phyloP scores from a whole-genome alignment of 2,113 vertebrate genomes.

The Centropus unirufus region DNA sequence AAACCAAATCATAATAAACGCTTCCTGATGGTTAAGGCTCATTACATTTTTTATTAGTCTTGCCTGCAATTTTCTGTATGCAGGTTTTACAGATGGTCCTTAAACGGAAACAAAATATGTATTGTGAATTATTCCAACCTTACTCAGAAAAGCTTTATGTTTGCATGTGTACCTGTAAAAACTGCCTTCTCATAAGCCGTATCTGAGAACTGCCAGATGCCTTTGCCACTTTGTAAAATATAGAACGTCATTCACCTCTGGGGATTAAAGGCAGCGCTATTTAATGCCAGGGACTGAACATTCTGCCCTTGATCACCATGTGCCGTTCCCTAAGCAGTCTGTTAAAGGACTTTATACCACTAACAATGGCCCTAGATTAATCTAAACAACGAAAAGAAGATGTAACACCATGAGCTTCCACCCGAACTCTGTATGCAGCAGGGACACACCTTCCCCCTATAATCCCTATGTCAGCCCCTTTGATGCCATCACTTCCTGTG shows the following conservation, averaged over 20 bases:
- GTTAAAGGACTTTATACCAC: not conserved
- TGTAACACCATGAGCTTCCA: not conserved
- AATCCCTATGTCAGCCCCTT: not conserved
- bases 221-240: not conserved
- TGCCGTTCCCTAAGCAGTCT: not conserved
- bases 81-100: slow-evolving; percentile 1
- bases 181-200: rapidly evolving
- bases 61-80: not conserved
- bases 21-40: not conserved
- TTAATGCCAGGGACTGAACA: not conserved
- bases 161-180: not conserved
- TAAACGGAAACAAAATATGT: slow-evolving; percentile 1
- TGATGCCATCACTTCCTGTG: rapidly evolving
- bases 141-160: not conserved
- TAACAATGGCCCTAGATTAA: not conserved
- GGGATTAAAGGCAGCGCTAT: not conserved
- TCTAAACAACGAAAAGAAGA: not conserved
- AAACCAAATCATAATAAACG: slow-evolving; percentile 12
- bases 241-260: not conserved
- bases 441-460: not conserved
- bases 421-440: not conserved
- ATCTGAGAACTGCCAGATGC: not conserved
- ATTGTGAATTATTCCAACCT: not conserved
- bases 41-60: slow-evolving; percentile 7
- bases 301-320: not conserved